Conservation (phyloP, 1,140 invertebrate genomes). For the Medauroidea extradentata region DNA sequence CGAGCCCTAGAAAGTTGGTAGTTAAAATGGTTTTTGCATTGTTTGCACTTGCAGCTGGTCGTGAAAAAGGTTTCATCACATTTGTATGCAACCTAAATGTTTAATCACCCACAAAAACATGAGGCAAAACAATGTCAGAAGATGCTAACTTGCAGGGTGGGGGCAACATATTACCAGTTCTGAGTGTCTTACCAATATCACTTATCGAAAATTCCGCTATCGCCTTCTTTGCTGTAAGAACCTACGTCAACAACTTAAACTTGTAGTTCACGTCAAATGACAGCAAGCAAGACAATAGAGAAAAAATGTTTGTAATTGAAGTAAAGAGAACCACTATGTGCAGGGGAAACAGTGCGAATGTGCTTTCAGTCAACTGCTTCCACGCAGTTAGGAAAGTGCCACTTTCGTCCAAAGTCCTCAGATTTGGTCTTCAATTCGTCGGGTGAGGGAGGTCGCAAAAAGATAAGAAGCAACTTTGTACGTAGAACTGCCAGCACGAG, state of each 20-base stretch:
- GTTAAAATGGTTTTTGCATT: constrained; percentile 35
- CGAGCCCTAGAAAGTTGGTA: constrained; percentile 41
- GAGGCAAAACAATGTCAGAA: constrained; percentile 23
- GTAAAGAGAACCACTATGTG: constrained; percentile 32
- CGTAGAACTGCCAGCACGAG: too few species aligned
- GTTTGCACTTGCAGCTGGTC: constrained; percentile 22
- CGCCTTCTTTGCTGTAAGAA: constrained; percentile 39
- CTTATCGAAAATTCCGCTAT: constrained; percentile 36
- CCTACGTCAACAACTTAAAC: constrained; percentile 32
- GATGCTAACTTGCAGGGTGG: not conserved
- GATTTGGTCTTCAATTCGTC: too few species aligned
- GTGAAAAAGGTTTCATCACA: constrained; percentile 39
- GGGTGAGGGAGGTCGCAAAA: too few species aligned
- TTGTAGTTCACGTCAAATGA: constrained; percentile 33
- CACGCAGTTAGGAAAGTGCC: constrained; percentile 6
- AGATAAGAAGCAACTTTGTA: too few species aligned
- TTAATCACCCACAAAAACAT: constrained; percentile 20
- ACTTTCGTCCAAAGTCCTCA: not conserved
- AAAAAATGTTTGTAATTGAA: constrained; percentile 35
- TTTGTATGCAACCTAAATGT: constrained; percentile 30
- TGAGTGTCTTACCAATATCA: not conserved
- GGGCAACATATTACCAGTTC: too few species aligned
- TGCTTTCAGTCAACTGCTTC: constrained; percentile 37
- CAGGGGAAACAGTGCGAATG: constrained; percentile 22
- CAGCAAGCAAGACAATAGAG: constrained; percentile 41